Base-by-base conservation (phyloP, 2,113 vertebrate species). In the Callaeas wilsoni region DNA sequence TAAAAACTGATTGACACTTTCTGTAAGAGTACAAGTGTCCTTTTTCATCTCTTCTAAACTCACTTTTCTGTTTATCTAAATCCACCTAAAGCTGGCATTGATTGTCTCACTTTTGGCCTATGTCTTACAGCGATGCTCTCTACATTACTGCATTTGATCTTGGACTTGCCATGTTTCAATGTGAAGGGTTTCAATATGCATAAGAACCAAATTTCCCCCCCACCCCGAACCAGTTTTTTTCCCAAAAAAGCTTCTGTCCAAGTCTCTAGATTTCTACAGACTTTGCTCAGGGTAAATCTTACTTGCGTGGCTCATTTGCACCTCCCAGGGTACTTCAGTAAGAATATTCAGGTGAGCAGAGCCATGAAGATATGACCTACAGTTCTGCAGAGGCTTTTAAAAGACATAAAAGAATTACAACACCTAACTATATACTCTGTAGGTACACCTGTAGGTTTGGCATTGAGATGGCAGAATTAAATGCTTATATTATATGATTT, bases 61-160 rank as follows among this genome's bases (percentile, higher is more conserved):
- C 56, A 33, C 13, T 78, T 89, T 93, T 89, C 78, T 89, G 78
- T 83, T 94, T 83, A 76, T 68, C 63, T 79, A 95, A 89, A 93
- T 64, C 67, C 33, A 67, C 49, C 37, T 82, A 60, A 87, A 95
- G 33, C 50, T 83, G 68, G 7, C 71, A 88, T 42, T 70, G 82
- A 92, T 71, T 68, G 5, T 69, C 44, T 87, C 44, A 44, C 37
- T 67, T 73, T 62, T 49, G 50, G 50, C 50, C 81, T 77, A 23
- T 46, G 14, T 39, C n/a, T 62, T n/a, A 57, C 15, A 69, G 37
- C 1, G 3, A 35, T 53, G 32, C 23, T 73, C 12, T 69, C 42
- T 47, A 13, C 27, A 41, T 77, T 39, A 76, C 9, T 85, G 26
- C 13, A 87, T 73, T 73, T 82, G 30, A 85, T 93, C 35, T 69